Conservation (phyloP, 2,113 vertebrate genomes). For the Nyctibius bracteatus region DNA sequence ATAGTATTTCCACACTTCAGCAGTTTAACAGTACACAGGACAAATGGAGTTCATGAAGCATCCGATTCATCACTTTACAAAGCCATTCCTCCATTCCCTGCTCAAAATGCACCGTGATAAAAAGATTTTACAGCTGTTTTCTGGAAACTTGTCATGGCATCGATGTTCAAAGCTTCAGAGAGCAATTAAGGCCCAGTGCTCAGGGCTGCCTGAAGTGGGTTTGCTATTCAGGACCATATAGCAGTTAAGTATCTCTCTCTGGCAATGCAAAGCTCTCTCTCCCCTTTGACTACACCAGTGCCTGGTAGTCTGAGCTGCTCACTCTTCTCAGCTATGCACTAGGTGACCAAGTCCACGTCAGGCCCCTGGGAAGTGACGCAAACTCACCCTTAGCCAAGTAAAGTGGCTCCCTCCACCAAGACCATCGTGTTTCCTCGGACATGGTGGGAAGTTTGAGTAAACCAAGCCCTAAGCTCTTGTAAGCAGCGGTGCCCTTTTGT, state of each 20-base stretch:
- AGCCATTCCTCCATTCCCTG: not conserved
- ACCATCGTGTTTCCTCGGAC: accelerated
- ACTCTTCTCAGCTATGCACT: not conserved
- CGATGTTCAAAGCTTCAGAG: not conserved
- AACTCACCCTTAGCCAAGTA: not conserved
- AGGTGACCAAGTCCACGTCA: not conserved
- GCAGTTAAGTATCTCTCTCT: not conserved
- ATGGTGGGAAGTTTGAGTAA: not conserved
- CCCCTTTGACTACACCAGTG: not conserved
- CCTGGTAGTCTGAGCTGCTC: not conserved
- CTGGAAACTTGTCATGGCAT: not conserved
- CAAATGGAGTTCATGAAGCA: not conserved
- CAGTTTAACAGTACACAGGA: not conserved
- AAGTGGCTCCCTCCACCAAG: not conserved
- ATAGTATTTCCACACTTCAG: not conserved
- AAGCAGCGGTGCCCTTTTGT: not conserved
- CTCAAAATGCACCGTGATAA: not conserved
- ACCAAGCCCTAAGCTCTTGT: not conserved
- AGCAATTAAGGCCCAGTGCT: not conserved
- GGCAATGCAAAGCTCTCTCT: not conserved
- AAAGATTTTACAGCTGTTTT: conserved; percentile 1
- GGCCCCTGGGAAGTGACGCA: accelerated
- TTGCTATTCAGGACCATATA: not conserved
- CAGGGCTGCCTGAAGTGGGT: not conserved
- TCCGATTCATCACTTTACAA: not conserved